Base-by-base conservation (phyloP, 2,888 invertebrate genomes). In the Dyspetes luteomarginatus region DNA sequence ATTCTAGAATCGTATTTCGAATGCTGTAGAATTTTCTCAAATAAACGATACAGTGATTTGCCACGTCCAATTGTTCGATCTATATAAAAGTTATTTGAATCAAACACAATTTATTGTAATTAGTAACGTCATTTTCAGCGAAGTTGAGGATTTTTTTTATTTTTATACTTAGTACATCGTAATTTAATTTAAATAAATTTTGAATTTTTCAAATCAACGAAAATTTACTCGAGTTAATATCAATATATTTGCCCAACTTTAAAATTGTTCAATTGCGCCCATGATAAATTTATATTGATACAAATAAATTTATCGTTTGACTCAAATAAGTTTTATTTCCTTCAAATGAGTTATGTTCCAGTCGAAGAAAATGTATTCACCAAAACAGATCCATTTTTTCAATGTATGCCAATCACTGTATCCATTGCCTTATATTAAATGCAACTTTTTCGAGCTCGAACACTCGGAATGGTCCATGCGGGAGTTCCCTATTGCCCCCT, bases 391-490 rank as follows among this genome's bases (percentile, higher is more conserved):
- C 12, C 12, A 12, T 12, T 30, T 30, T 36, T 36, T 36, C 36
- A 2, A 36, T 36, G 12, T 12, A 12, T 36, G 36, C 36, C 36
- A 36, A 36, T 36, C 36, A 12, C 79, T 24, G 52, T 24, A n/a
- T 1, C 2, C 36, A 72, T 72, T 82, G 64, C 69, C 83, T 81
- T 82, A 82, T 84, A 82, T 85, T 78, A 84, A 83, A 84, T 78
- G 36, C 4, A 41, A 87, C 86, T 84, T 78, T 82, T 82, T 72
- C 82, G 86, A 87, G 88, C 86, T 86, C 85, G 86, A 83, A 83
- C 86, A 86, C 85, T 84, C 81, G 82, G 43, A 30, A 50, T 71
- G 22, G 19, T 55, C 73, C 78, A 43, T 50, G 22, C 55, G 60
- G 36, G 30, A 24, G 45, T 26, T 50, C 15, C 28, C 68, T 58